A percentile compares a stretch with the other conserved stretches of the same genome.
phyloP scores from a whole-genome alignment of 2,797 vertebrate species.

The Trematomus bernacchii region DNA sequence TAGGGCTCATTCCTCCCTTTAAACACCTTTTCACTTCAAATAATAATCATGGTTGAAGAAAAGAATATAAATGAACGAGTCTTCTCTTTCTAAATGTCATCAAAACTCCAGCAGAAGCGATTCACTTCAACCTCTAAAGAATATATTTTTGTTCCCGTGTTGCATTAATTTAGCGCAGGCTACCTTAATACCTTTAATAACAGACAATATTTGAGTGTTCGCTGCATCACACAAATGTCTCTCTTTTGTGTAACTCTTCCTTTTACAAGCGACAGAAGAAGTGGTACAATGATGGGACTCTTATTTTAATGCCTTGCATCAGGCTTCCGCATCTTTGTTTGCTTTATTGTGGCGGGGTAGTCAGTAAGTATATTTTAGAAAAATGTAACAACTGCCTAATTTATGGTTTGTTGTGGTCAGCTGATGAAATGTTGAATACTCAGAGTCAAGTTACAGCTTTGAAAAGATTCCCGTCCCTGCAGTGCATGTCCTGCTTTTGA shows the following conservation, averaged over 20 bases:
- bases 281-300: constrained; percentile 17
- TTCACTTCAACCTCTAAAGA: neutral
- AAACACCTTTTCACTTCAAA: constrained; percentile 9
- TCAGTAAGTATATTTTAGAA: constrained; percentile 44
- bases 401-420: constrained; percentile 51
- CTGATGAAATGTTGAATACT: constrained; percentile 38
- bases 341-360: constrained; percentile 57
- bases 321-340: constrained; percentile 30
- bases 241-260: neutral
- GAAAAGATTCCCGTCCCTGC: constrained; percentile 3
- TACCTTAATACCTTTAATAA: neutral
- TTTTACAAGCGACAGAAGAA: constrained; percentile 17
- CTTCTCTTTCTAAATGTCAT: constrained; percentile 7
- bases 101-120: neutral
- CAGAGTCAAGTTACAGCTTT: constrained; percentile 26
- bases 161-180: neutral
- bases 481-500: constrained; percentile 19
- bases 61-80: neutral
- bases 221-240: constrained; percentile 4
- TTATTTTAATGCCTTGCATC: constrained; percentile 14
- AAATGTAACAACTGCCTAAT: constrained; percentile 51
- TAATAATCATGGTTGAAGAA: neutral
- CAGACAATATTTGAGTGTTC: neutral
- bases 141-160: neutral
- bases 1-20: constrained; percentile 18